phyloP scores from a whole-genome alignment of 2,113 vertebrate species.

The Oenanthe oenanthe region DNA sequence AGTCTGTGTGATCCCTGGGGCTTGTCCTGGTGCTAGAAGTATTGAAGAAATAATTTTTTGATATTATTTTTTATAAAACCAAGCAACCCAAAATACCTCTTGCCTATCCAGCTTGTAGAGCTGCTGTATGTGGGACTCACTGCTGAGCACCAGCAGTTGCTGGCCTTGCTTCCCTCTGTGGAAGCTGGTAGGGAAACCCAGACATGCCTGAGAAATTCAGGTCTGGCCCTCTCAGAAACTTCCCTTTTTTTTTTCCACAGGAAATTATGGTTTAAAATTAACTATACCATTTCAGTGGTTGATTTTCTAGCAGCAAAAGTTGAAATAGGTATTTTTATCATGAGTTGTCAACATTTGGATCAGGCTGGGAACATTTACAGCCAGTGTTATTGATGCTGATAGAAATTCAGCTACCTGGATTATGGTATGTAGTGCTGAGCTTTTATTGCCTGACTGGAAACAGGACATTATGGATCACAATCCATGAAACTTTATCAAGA shows the following conservation, averaged over 20 bases:
- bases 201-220: background rate
- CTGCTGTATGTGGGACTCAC: background rate
- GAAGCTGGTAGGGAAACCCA: background rate
- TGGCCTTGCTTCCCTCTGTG: background rate
- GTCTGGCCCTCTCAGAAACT: background rate
- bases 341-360: background rate
- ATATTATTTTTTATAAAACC: background rate
- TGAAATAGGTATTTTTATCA: background rate
- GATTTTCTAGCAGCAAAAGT: background rate
- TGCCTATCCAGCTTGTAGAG: accelerated
- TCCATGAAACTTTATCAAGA: background rate
- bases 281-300: background rate
- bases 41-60: background rate
- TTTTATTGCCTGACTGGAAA: background rate
- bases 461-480: background rate
- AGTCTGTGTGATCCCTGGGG: background rate
- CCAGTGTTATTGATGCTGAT: background rate
- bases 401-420: background rate
- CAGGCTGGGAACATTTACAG: background rate
- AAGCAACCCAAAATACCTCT: accelerated
- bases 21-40: background rate
- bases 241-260: background rate
- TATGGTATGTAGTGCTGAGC: background rate
- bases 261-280: background rate
- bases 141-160: background rate